Conservation (phyloP, 2,797 vertebrate genomes). For the Manis javanica region DNA sequence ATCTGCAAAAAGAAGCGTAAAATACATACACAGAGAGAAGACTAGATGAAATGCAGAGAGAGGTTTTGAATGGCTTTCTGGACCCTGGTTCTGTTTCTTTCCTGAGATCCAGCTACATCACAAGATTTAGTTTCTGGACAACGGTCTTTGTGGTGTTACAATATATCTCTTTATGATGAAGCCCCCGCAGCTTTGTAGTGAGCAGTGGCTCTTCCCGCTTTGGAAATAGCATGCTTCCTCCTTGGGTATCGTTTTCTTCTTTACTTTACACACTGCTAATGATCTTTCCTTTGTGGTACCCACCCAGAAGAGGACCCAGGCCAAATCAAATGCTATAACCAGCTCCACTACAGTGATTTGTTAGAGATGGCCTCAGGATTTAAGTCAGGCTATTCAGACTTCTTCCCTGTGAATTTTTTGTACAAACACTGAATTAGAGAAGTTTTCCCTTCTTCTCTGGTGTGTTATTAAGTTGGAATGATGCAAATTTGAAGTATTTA, state of each 20-base stretch:
- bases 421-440: not conserved
- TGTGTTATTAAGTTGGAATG: not conserved
- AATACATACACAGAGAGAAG: not conserved
- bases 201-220: not conserved
- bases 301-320: not conserved
- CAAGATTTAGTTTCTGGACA: slow-evolving; percentile 12
- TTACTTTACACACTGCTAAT: not conserved
- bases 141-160: not conserved
- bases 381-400: not conserved
- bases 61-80: not conserved
- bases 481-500: not conserved
- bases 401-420: not conserved
- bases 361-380: not conserved
- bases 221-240: not conserved
- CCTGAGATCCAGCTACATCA: not conserved
- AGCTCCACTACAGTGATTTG: not conserved
- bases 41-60: not conserved
- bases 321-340: not conserved
- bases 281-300: not conserved
- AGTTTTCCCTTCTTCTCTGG: not conserved
- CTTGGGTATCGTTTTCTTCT: not conserved
- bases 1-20: not conserved
- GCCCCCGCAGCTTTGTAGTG: not conserved
- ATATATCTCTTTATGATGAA: not conserved
- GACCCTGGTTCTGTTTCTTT: not conserved